Evolutionary conservation across 2,888 invertebrate genomes (phyloP).

Genomic region (Drosophila vallismaia): DNA sequence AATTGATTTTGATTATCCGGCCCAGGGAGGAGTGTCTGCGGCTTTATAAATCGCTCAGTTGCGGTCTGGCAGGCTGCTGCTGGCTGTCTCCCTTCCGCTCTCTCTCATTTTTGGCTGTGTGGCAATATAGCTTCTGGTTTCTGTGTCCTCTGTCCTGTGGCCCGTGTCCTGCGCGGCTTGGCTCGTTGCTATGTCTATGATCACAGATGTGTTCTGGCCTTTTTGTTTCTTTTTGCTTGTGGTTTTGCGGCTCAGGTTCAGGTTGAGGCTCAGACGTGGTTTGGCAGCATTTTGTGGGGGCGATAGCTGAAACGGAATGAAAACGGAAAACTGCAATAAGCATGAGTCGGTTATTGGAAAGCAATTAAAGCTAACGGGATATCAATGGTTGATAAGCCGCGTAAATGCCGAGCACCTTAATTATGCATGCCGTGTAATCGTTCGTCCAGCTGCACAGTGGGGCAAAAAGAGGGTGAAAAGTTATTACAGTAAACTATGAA

Average conservation of each 20-base stretch:
- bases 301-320: slow-evolving; percentile 30
- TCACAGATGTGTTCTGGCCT: slow-evolving; percentile 67
- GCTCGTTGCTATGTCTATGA: slow-evolving; percentile 60
- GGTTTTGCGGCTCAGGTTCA: slow-evolving; percentile 44
- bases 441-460: slow-evolving; percentile 12
- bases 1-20: slow-evolving; percentile 62
- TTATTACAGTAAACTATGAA: not conserved
- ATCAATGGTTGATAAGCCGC: slow-evolving; percentile 24
- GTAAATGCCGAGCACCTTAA: slow-evolving; percentile 30
- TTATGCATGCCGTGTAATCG: slow-evolving; percentile 30
- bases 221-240: slow-evolving; percentile 29
- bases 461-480: not conserved
- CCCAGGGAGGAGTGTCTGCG: slow-evolving; percentile 35
- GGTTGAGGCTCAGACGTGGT: slow-evolving; percentile 53
- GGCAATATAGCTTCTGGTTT: slow-evolving; percentile 3
- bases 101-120: slow-evolving; percentile 30
- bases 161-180: slow-evolving; percentile 19
- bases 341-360: slow-evolving; percentile 9
- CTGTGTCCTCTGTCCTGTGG: slow-evolving; percentile 5
- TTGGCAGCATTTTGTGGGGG: slow-evolving; percentile 71
- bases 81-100: slow-evolving; percentile 18
- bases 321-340: slow-evolving; percentile 10
- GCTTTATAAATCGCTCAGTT: slow-evolving; percentile 62
- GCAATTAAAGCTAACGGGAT: slow-evolving; percentile 26
- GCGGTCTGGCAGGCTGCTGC: slow-evolving; percentile 52